Evolutionary conservation across 2,797 vertebrate species (phyloP).

Genomic region (Cyclopterus lumpus): DNA sequence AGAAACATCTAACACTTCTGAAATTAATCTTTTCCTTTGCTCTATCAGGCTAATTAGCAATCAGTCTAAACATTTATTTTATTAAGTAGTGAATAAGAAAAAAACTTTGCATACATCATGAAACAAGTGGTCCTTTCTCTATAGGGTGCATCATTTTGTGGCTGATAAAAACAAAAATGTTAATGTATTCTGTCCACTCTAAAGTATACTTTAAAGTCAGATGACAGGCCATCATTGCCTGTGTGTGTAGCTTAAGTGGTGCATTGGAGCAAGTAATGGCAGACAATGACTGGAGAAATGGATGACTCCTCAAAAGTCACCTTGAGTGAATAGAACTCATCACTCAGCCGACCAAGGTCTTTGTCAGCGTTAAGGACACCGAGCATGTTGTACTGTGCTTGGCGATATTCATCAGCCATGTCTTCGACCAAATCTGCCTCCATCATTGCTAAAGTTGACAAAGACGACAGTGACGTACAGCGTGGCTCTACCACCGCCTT

Average conservation of each 20-base stretch:
- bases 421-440: slow-evolving; percentile 34
- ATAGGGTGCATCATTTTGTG: not conserved
- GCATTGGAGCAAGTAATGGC: slow-evolving; percentile 72
- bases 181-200: slow-evolving; percentile 37
- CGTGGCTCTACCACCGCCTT: not conserved
- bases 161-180: not conserved
- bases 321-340: slow-evolving; percentile 72
- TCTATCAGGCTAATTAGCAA: not conserved
- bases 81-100: not conserved
- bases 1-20: not conserved
- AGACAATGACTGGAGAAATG: slow-evolving; percentile 74
- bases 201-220: slow-evolving; percentile 43
- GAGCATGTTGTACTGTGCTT: slow-evolving; percentile 37
- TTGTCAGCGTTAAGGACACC: slow-evolving; percentile 53
- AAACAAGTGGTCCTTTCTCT: not conserved
- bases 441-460: slow-evolving; percentile 25
- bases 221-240: slow-evolving; percentile 52
- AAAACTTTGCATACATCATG: not conserved
- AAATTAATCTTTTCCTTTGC: not conserved
- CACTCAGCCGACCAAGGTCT: slow-evolving; percentile 63
- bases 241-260: slow-evolving; percentile 62
- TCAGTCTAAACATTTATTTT: not conserved
- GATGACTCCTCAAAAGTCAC: slow-evolving; percentile 72
- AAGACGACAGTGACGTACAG: slow-evolving; percentile 3
- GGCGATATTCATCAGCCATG: slow-evolving; percentile 40